Conservation (phyloP, 1,140 invertebrate genomes). For the Tetranychus urticae region DNA sequence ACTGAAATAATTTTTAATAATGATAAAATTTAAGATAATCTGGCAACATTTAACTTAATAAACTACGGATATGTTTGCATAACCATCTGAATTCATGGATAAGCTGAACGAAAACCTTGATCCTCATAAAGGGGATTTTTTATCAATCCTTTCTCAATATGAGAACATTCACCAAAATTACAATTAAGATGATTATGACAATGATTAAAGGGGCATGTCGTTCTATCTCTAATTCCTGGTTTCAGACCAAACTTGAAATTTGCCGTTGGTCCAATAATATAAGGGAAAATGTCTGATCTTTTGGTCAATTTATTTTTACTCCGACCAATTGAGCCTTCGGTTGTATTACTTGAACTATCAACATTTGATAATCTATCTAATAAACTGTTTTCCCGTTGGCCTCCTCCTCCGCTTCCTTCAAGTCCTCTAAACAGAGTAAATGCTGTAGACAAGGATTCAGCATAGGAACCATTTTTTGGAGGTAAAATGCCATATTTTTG, state of each 20-base stretch:
- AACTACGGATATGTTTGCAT: too few species aligned
- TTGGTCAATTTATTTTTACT: neutral
- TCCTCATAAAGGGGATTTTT: conserved; percentile 8
- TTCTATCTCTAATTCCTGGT: neutral
- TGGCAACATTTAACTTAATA: too few species aligned
- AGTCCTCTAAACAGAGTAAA: conserved; percentile 11
- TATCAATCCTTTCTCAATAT: neutral
- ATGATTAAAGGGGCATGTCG: neutral
- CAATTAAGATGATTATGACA: neutral
- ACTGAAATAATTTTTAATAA: too few species aligned
- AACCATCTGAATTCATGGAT: conserved; percentile 3
- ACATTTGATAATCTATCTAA: neutral
- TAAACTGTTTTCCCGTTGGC: neutral
- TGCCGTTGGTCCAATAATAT: neutral
- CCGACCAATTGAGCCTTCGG: too few species aligned
- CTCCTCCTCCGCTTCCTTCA: conserved; percentile 1
- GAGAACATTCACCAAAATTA: neutral
- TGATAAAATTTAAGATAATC: too few species aligned
- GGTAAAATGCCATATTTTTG: conserved; percentile 9
- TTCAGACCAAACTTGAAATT: neutral
- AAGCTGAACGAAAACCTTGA: conserved; percentile 8
- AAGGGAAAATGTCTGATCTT: neutral
- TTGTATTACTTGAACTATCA: conserved; percentile 4
- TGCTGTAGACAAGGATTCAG: conserved; percentile 12
- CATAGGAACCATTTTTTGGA: conserved; percentile 7